These are phyloP conservation scores for Doryteuthis pealeii DNA, from an alignment of 1,140 invertebrate genomes.

Conservation along the genomic window DNA sequence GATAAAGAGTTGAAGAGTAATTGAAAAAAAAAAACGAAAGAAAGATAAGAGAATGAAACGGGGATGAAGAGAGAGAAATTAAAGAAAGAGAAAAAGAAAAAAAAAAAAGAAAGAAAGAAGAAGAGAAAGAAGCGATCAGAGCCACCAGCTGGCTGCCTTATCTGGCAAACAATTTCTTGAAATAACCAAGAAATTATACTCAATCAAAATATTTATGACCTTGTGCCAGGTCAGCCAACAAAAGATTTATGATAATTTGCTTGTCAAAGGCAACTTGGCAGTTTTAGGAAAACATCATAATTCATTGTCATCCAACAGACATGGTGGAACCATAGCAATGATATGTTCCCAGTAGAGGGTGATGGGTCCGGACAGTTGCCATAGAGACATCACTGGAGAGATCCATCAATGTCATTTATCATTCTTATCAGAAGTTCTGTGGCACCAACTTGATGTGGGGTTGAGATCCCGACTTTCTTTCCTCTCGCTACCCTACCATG, in stretches of 20 bases:
- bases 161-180: conserved; percentile 20
- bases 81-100: neutral
- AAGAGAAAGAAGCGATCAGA: neutral
- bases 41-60: neutral
- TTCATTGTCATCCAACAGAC: conserved; percentile 37
- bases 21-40: too few relatives aligned
- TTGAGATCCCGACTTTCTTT: conserved; percentile 5
- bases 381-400: conserved; percentile 39
- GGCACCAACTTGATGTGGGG: conserved; percentile 16
- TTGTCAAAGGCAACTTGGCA: conserved; percentile 40
- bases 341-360: conserved; percentile 36
- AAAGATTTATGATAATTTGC: conserved; percentile 47
- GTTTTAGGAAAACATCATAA: conserved; percentile 44
- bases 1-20: neutral
- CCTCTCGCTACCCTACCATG: neutral
- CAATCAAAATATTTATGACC: conserved; percentile 39
- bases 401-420: conserved; percentile 46
- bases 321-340: conserved; percentile 36
- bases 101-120: neutral
- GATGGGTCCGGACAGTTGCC: conserved; percentile 44
- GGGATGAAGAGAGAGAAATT: neutral
- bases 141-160: conserved; percentile 10
- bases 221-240: conserved; percentile 26
- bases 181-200: conserved; percentile 28
- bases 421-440: conserved; percentile 38